Evolutionary conservation across 1,140 invertebrate species (phyloP), one percentile per base, ranked within the genome.

Genomic region (Branchinecta lynchi): DNA sequence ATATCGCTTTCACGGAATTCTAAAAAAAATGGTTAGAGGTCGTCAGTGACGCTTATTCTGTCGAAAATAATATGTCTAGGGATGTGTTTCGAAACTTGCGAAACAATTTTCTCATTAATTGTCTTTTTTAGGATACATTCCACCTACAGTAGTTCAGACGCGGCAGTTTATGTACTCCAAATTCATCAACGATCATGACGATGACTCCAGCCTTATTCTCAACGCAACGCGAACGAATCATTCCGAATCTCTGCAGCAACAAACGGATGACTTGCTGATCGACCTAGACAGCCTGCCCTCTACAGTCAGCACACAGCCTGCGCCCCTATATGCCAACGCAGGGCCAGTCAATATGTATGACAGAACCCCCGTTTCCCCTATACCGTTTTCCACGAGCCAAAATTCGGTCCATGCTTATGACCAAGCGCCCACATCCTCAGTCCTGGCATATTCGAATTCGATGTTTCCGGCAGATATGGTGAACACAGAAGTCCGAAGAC

Each of bases 81-180:
- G 32, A 32, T 32, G 32, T 1, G 5, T 32, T 32, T 3, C 32
- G 32, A 32, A 32, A 5, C 32, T 5, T 1, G 32, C 32, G 32
- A 32, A 32, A 32, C 32, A 32, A 5, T 32, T 32, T 32, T 32
- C n/a, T 32, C 32, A 32, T 32, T 32, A 6, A 60, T 60, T 60
- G 51, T 20, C 17, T 60, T 15, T 51, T 60, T 60, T 20, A 60
- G 51, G 51, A 20, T 60, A 60, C 51, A 20, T 60, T 20, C 51
- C 51, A 60, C 51, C 51, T 6, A 60, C 12, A 60, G 17, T 60
- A 2, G 51, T 44, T 45, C 44, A 46, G 45, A 44, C 43, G 3
- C 44, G 68, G 45, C 68, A 68, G 44, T 68, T 68, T 21, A 68
- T 45, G 44, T 68, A 68, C 45, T 44, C 68, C 8, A 68, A 68